Evolutionary conservation across 1,140 invertebrate genomes (phyloP), one percentile per base, ranked within the genome.

Genomic region (Drosophila punjabiensis): DNA sequence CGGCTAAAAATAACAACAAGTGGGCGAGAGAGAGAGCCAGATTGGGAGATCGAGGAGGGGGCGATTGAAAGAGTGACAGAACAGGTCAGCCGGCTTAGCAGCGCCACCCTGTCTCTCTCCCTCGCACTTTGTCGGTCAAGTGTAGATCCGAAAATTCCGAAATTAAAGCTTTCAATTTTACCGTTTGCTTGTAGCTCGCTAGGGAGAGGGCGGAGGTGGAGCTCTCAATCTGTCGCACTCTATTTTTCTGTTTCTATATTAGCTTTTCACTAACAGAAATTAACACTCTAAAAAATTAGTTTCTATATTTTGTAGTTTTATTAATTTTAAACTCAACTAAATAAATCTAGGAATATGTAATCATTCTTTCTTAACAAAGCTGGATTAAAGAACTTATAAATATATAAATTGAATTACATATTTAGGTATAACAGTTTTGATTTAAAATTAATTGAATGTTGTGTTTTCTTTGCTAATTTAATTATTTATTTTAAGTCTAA

Each of bases 11-110:
- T 78, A 78, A 56, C 73, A 66, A 33, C 45, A 41, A 58, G 48
- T 58, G 81, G 82, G 74, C 81, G 55, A 45, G n/a, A n/a, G n/a
- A n/a, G 64, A 60, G 77, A 35, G 60, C 20, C 71, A 77, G 79
- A 73, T 7, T 4, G 63, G 58, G 11, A 18, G 64, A 18, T 20
- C 59, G n/a, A 48, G 65, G 7, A 18, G 47, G 33, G 24, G n/a
- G 39, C 30, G 18, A 53, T 11, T 32, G 14, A 58, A 56, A 76
- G 61, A 59, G 75, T 68, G 74, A 37, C 71, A 67, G 53, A 76
- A 35, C 60, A 76, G 73, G 71, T 76, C 61, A 76, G 52, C 35
- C 47, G 76, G 52, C 75, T 78, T 69, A 56, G 55, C 35, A 39
- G 55, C 20, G 14, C 3, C 35, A 35, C 37, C 37, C 74, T 45